Evolutionary conservation across 2,797 vertebrate genomes (phyloP), one percentile per base, ranked within the genome.

Genomic region (Paedocypris micromegethes): DNA sequence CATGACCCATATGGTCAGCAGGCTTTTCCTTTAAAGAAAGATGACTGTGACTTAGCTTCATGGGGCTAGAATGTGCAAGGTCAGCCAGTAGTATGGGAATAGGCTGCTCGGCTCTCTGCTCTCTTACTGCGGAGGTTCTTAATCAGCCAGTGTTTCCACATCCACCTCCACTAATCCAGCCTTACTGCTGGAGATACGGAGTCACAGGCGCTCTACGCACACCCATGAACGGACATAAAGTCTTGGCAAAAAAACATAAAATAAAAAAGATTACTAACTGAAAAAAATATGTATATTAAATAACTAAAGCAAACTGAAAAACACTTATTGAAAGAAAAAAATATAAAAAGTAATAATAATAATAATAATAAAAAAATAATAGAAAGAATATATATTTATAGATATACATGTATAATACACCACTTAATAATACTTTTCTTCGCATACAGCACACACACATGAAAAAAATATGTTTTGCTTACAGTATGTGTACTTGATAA

Each of bases 51-150:
- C 43, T 41, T 67, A 64, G 68, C 68, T 72, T 72, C 76, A 60
- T 73, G 56, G 53, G 63, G 70, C 65, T 73, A 64, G 70, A 62
- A 70, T 76, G 50, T 76, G 80, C 78, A 77, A 82, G 80, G 78
- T 82, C 77, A 78, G 77, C 72, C 64, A 66, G 53, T 76, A 66
- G 56, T 59, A 70, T 52, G 59, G 71, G 68, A 72, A 58, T 46
- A 70, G 67, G 52, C 61, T 62, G 59, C 59, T 55, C 47, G 65
- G 55, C 56, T 37, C 54, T n/a, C 58, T 56, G 51, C 57, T 47
- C 63, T 23, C 62, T 38, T 48, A 49, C 47, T 69, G 72, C 64
- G 68, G 70, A 72, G 62, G 73, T 70, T 66, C 62, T 72, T 74
- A 72, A 79, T 72, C 75, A 74, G 58, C 57, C 73, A 55, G 64